Percentiles rank a stretch among this genome's conserved stretches.
These are phyloP conservation scores for Gavia stellata DNA, from an alignment of 2,113 vertebrate genomes.

Conservation along the genomic window DNA sequence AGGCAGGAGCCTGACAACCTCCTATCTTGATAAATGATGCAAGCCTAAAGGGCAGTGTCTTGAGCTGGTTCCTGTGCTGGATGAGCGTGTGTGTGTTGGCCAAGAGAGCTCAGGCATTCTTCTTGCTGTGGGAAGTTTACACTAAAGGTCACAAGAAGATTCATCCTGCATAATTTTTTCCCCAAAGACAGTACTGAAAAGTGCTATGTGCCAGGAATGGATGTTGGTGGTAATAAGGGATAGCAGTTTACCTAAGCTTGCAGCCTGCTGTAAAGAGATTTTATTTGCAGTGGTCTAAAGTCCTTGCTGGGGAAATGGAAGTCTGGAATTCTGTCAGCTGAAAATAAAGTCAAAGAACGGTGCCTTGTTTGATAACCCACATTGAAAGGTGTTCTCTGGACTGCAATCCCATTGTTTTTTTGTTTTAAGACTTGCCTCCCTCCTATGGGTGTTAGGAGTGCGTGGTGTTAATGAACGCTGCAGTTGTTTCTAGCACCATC, in stretches of 20 bases:
- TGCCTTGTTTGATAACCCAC: background rate
- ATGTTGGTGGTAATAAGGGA: background rate
- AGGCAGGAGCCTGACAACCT: background rate
- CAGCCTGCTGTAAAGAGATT: background rate
- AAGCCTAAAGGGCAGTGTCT: conserved; percentile 16
- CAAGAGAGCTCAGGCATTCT: background rate
- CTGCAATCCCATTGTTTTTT: background rate
- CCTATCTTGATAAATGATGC: conserved; percentile 19
- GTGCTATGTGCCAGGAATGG: background rate
- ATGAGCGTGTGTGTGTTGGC: background rate
- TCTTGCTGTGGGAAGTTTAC: conserved; percentile 19
- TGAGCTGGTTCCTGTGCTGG: background rate
- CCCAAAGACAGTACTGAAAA: background rate
- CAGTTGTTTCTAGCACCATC: background rate
- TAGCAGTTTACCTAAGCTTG: background rate
- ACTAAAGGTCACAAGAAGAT: conserved; percentile 32
- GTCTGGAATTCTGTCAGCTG: background rate
- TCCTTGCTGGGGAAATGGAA: background rate
- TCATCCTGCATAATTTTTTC: background rate
- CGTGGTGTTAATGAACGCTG: background rate
- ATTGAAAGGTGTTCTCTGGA: background rate
- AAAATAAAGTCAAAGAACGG: background rate
- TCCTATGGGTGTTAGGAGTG: too few relatives aligned
- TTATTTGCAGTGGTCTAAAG: background rate
- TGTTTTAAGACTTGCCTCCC: background rate